These are phyloP conservation scores for Miltochrista miniata DNA, from an alignment of 2,888 invertebrate species.

Conservation along the genomic window DNA sequence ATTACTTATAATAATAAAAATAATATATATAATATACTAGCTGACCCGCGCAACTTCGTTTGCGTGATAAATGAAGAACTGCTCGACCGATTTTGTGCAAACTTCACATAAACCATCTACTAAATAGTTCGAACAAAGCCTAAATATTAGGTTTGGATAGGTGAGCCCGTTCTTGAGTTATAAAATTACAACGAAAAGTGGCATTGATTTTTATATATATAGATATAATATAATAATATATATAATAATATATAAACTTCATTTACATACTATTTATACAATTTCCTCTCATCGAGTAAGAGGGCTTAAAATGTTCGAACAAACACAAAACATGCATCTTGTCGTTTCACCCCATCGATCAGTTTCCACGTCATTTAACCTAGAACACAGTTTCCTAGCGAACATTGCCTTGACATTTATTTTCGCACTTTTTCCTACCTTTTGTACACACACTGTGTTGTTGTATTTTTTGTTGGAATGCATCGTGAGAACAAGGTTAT, in stretches of 20 bases:
- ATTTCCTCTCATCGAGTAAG: not conserved
- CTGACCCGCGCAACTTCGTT: too few species aligned
- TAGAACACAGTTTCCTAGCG: slow-evolving; percentile 58
- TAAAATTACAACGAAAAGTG: too few species aligned
- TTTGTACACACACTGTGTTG: slow-evolving; percentile 20
- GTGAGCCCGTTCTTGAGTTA: too few species aligned
- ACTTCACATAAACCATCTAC: too few species aligned
- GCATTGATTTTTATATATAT: too few species aligned
- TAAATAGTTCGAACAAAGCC: too few species aligned
- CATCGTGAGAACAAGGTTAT: slow-evolving; percentile 41
- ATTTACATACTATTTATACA: not conserved
- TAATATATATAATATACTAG: too few species aligned
- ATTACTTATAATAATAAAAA: not conserved
- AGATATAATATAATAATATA: not conserved
- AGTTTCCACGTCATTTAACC: slow-evolving; percentile 71
- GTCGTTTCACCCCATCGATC: slow-evolving; percentile 33
- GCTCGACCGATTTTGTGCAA: too few species aligned
- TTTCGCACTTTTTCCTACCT: slow-evolving; percentile 50
- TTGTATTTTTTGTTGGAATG: slow-evolving; percentile 40
- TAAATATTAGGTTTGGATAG: not conserved
- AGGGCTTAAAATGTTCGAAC: not conserved
- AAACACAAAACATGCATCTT: slow-evolving; percentile 35
- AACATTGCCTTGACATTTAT: slow-evolving; percentile 60
- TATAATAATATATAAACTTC: not conserved
- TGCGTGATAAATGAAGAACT: too few species aligned